phyloP scores from a whole-genome alignment of 2,113 vertebrate species.

The Elgaria multicarinata region DNA sequence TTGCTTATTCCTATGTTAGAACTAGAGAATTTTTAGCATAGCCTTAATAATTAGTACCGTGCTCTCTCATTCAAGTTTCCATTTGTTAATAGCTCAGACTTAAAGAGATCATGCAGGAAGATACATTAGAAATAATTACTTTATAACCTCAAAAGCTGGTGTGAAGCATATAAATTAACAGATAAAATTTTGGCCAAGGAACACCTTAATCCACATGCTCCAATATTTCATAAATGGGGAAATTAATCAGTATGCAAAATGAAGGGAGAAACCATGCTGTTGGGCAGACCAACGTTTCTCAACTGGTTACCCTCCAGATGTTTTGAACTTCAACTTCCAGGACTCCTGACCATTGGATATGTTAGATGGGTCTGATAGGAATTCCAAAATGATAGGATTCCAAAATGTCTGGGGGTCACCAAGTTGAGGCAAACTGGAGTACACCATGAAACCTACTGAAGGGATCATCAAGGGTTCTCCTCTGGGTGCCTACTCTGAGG shows the following conservation, averaged over 20 bases:
- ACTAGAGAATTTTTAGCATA: neutral
- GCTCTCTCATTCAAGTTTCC: constrained; percentile 1
- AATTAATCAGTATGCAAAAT: neutral
- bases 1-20: too few species aligned
- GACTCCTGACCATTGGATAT: neutral
- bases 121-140: neutral
- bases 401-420: neutral
- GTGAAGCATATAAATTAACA: neutral
- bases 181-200: neutral
- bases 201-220: neutral
- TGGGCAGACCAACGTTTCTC: neutral
- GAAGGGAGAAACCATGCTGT: neutral
- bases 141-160: neutral
- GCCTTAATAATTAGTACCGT: neutral
- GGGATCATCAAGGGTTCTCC: too few species aligned
- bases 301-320: neutral
- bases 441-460: neutral
- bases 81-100: neutral
- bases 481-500: too few species aligned
- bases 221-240: neutral
- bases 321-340: neutral
- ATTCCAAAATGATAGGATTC: too few species aligned
- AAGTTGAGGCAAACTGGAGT: neutral
- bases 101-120: constrained; percentile 6
- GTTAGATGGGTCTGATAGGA: too few species aligned